Evolutionary conservation across 1,140 invertebrate genomes (phyloP).

Genomic region (Zaprionus taronus): DNA sequence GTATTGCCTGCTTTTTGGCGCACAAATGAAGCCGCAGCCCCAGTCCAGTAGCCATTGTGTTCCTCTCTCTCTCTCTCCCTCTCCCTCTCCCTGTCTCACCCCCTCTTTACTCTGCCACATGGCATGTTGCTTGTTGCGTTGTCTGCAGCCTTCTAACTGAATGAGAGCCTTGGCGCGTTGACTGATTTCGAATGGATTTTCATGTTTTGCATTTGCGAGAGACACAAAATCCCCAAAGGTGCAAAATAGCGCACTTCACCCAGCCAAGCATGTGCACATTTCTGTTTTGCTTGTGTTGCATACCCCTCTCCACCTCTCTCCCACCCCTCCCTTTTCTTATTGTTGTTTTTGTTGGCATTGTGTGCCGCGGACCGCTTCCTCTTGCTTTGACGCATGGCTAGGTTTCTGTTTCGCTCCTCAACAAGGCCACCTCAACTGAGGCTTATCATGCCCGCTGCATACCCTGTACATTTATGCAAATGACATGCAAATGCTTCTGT

Average conservation of each 20-base stretch:
- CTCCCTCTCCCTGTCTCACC: no score
- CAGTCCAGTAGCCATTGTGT: conserved; percentile 12
- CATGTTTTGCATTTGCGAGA: conserved; percentile 52
- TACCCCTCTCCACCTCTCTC: background rate
- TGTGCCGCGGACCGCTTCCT: background rate
- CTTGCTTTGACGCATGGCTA: conserved; percentile 7
- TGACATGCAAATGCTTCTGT: background rate
- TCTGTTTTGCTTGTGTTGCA: conserved; percentile 39
- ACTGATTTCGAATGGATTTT: conserved; percentile 81
- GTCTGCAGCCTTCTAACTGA: conserved; percentile 66
- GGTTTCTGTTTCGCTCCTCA: conserved; percentile 8
- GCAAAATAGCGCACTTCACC: conserved; percentile 77
- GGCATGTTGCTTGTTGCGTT: conserved; percentile 23
- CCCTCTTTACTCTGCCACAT: background rate
- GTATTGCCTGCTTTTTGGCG: conserved; percentile 52
- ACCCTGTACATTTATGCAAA: conserved; percentile 14
- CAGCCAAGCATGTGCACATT: conserved; percentile 80
- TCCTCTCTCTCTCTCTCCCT: background rate
- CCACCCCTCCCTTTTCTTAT: background rate
- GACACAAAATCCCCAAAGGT: conserved; percentile 73
- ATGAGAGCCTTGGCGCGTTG: conserved; percentile 79
- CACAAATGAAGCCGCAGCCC: conserved; percentile 40
- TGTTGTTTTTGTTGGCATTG: conserved; percentile 28
- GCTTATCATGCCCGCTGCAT: background rate
- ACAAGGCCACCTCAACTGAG: conserved; percentile 11